These are phyloP conservation scores for Semaprochilodus insignis DNA, from an alignment of 2,797 vertebrate genomes.

Conservation along the genomic window DNA sequence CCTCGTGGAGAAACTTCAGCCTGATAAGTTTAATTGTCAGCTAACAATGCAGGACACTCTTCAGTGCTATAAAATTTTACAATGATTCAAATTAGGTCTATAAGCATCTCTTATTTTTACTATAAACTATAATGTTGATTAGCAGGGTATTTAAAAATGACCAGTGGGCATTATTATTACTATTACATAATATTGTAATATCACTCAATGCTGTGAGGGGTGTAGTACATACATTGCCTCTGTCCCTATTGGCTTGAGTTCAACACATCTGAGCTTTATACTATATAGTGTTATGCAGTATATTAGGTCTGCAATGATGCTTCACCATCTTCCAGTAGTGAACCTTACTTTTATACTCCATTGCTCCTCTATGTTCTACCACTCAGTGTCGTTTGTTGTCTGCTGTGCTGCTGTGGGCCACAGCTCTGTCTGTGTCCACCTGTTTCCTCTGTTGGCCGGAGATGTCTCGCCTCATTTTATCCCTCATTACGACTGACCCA, in stretches of 20 bases:
- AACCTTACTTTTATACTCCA: constrained; percentile 1
- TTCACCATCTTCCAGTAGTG: background rate
- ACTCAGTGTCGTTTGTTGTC: constrained; percentile 26
- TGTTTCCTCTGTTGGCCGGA: constrained; percentile 53
- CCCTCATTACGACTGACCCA: constrained; percentile 67
- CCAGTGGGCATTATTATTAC: too few relatives aligned
- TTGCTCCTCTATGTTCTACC: constrained; percentile 18
- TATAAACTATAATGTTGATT: too few relatives aligned
- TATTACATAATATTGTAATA: too few relatives aligned
- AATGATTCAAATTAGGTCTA: too few relatives aligned
- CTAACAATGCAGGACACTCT: too few relatives aligned
- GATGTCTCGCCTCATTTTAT: constrained; percentile 61
- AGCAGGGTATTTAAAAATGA: too few relatives aligned
- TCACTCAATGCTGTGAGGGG: too few relatives aligned
- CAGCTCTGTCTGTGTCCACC: constrained; percentile 45
- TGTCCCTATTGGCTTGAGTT: background rate
- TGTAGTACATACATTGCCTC: background rate
- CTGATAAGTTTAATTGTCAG: too few relatives aligned
- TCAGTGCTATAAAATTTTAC: too few relatives aligned
- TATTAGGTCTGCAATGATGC: background rate
- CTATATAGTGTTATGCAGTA: background rate
- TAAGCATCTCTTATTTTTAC: too few relatives aligned
- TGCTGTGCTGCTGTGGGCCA: constrained; percentile 27
- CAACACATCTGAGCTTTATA: background rate
- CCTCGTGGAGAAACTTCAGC: too few relatives aligned